These are phyloP conservation scores for Poecilia gillii DNA, from an alignment of 2,797 vertebrate species.

Conservation along the genomic window DNA sequence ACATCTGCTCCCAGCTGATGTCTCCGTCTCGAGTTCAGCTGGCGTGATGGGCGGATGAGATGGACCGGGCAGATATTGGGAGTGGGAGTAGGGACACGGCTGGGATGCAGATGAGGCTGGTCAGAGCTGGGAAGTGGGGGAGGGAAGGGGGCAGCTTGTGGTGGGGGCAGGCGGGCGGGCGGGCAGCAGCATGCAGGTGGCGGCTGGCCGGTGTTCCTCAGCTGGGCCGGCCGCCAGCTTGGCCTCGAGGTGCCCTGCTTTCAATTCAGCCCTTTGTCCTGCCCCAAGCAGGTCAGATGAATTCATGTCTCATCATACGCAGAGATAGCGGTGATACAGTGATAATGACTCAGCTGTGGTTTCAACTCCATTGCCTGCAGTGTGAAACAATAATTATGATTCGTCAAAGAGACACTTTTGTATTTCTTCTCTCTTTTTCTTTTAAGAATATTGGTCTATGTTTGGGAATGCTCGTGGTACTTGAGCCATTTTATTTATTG, in stretches of 20 bases:
- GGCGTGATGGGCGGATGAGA: slow-evolving; percentile 74
- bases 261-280: slow-evolving; percentile 81
- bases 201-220: slow-evolving; percentile 80
- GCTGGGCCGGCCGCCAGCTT: slow-evolving; percentile 75
- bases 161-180: slow-evolving; percentile 45
- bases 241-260: slow-evolving; percentile 77
- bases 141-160: background rate
- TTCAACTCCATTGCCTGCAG: slow-evolving; percentile 58
- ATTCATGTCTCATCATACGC: slow-evolving; percentile 77
- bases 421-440: background rate
- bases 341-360: slow-evolving; percentile 79
- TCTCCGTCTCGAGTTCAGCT: slow-evolving; percentile 52
- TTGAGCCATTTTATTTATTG: slow-evolving; percentile 6
- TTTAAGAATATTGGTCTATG: background rate
- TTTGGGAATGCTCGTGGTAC: background rate
- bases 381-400: slow-evolving; percentile 25
- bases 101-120: slow-evolving; percentile 76
- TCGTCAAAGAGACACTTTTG: background rate
- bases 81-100: slow-evolving; percentile 70
- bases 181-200: slow-evolving; percentile 81
- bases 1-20: slow-evolving; percentile 70
- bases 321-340: slow-evolving; percentile 74
- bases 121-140: slow-evolving; percentile 24
- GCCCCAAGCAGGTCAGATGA: slow-evolving; percentile 76
- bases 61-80: slow-evolving; percentile 73